Evolutionary conservation across 2,888 invertebrate genomes (phyloP), one percentile per base, ranked within the genome.

Genomic region (Cheilosia soror): DNA sequence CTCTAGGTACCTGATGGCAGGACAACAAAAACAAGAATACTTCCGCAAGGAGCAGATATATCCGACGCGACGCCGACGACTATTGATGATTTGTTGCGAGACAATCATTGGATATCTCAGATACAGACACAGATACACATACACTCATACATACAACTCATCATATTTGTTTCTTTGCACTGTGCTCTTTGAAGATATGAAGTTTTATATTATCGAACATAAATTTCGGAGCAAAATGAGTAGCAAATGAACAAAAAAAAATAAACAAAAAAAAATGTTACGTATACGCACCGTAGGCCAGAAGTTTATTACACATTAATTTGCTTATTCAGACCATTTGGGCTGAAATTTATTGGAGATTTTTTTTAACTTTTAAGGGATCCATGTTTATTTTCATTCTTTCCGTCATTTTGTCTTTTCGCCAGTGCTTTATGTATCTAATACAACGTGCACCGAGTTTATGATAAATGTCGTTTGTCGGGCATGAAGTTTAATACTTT

Each of bases 211-310:
- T 66, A 73, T 84, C 47, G 65, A 47, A 42, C 65, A 79, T 79
- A 84, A 79, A 79, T 84, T 57, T 60, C 31, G 5, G 4, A 69
- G 6, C n/a, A 42, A 60, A 60, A 60, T 37, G 53, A 66, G 51
- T 58, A 25, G 27, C n/a, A 47, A 47, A 47, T 20, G 47, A 47
- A 42, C 9, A 9, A 11, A 6, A 15, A 29, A 15, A 20, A 29
- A 33, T 11, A 11, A 25, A 7, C 9, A 20, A 60, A 40, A 15
- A 40, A 71, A 71, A 73, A 78, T n/a, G 55, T 51, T 69, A 65
- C 79, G 79, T 75, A 80, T 79, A 79, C 83, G 83, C 78, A 55
- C 79, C 37, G 73, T 79, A 53, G 80, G 47, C 69, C 73, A 55
- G 65, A 20, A 53, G 47, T 78, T 73, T 73, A 72, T 72, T 78